Evolutionary conservation across 2,888 invertebrate genomes (phyloP), one percentile per base, ranked within the genome.

Genomic region (Mesochorus sp.): DNA sequence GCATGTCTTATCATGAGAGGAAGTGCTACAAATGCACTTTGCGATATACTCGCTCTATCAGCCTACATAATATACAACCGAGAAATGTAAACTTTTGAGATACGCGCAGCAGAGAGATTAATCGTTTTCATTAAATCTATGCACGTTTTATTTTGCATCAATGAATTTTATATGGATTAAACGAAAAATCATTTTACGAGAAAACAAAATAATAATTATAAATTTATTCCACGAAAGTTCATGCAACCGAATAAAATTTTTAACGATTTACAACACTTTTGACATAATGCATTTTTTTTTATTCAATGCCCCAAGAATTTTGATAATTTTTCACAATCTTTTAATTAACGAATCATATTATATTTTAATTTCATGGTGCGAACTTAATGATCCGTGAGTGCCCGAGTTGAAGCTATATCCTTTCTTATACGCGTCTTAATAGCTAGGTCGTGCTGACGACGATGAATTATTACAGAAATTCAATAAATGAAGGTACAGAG

Each of bases 1-100:
- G 44, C 47, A 8, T 44, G 26, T 37, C 44, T 51, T 49, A 67
- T 72, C 55, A 47, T 12, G 10, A 28, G 51, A 67, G 76, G 53
- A 67, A 67, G 19, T 21, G 14, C 26, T 24, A 26, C 31, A 44
- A 51, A 70, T 64, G 17, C 49, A 49, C 24, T 64, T 17, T 10
- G 34, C 44, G 17, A 34, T 55, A n/a, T n/a, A 44, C 14, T 44
- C 24, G 42, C 44, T 55, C 8, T 14, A 55, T 64, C 44, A 34
- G 62, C 44, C 1, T 49, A n/a, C 21, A 44, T 28, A 34, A 24
- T 49, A 55, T 31, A 24, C 31, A 49, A n/a, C 24, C 49, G n/a
- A 24, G 49, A 24, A n/a, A 49, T 49, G 2, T 24, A 10, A n/a
- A 1, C 3, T n/a, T n/a, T 49, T 49, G 39, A 39, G 3, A 39